Base-by-base conservation (phyloP, 2,888 invertebrate species). In the Cerastoderma edule region DNA sequence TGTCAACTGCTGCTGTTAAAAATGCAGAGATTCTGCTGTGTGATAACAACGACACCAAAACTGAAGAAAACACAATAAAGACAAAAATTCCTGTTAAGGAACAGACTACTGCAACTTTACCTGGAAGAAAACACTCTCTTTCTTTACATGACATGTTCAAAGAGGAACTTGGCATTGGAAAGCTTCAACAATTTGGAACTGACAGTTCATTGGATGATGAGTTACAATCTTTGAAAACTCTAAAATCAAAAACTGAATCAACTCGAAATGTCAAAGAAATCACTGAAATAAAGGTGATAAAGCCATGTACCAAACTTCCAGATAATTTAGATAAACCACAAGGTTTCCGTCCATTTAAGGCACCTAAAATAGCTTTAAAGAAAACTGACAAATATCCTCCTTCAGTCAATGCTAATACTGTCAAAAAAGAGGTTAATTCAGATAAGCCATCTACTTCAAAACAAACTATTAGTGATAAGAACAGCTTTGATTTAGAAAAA, bases 301-400 rank as follows among this genome's bases (percentile, higher is more conserved):
- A 4, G 48, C 19, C n/a, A n/a, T n/a, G n/a, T n/a, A n/a, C 48
- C 5, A 16, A n/a, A 4, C 5, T 48, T 48, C 1, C 35, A 33
- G 60, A 22, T 46, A 79, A 77, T n/a, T 46, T 82, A 24, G 79
- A 77, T 67, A 71, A 83, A 13, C 87, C 86, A 27, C 80, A 88
- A 77, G 89, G 88, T 28, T 88, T 86, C 68, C 75, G 85, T 32
- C 89, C 89, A 56, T 89, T 89, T 60, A 89, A 88, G 70, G 70
- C 85, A 13, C 89, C 88, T 16, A 85, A 78, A 72, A 60, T 46
- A 19, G 22, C 57, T 19, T 24, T 53, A 22, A 35, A 8, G 2
- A n/a, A 24, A 19, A 32, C 1, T 5, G 39, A 60, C n/a, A 35
- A 27, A 72, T 50, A 50, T 22, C 50, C 50, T 10, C n/a, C 50